These are phyloP conservation scores for Masticophis lateralis DNA, from an alignment of 2,797 vertebrate species.

Conservation along the genomic window DNA sequence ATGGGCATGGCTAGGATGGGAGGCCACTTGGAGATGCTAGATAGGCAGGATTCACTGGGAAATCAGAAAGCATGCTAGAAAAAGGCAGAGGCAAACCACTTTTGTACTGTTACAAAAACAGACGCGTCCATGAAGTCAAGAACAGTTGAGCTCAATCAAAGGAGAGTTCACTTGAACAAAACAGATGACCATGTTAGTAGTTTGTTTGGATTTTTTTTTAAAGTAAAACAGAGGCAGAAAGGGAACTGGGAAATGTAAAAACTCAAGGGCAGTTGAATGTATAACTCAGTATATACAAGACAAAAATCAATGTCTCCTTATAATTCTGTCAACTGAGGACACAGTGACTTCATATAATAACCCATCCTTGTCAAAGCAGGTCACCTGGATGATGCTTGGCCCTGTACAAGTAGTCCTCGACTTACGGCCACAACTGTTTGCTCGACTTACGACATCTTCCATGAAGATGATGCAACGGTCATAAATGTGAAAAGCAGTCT, in stretches of 20 bases:
- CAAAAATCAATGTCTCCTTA: background rate
- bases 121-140: background rate
- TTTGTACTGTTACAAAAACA: background rate
- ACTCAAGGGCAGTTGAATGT: too few species aligned
- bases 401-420: background rate
- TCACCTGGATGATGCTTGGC: background rate
- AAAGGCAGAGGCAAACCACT: background rate
- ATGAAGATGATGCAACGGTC: background rate
- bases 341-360: conserved; percentile 8
- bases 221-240: background rate
- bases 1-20: background rate
- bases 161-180: background rate
- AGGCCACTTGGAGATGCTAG: background rate
- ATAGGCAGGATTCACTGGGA: background rate
- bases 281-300: background rate
- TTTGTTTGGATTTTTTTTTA: background rate
- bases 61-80: background rate
- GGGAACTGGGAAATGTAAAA: background rate
- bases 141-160: background rate
- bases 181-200: background rate
- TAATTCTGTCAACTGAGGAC: conserved; percentile 22
- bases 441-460: background rate
- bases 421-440: background rate
- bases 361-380: conserved; percentile 25
- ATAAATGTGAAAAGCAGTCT: background rate